phyloP scores from a whole-genome alignment of 2,113 vertebrate species.

The Leucoraja erinaceus region DNA sequence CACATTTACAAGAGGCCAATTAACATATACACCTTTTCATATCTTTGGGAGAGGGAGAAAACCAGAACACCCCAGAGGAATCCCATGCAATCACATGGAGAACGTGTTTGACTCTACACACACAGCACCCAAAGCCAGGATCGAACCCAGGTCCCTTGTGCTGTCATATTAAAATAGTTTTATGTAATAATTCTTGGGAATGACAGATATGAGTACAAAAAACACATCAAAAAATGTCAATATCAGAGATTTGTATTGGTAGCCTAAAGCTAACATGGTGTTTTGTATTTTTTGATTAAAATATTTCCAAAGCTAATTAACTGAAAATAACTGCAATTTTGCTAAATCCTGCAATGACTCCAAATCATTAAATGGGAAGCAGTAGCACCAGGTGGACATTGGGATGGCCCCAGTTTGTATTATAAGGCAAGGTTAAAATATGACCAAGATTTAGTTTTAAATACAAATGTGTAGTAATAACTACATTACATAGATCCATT shows the following conservation, averaged over 20 bases:
- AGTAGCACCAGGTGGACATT: not conserved
- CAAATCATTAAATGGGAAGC: not conserved
- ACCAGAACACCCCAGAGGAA: too few species aligned
- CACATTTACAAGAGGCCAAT: too few species aligned
- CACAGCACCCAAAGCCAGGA: too few species aligned
- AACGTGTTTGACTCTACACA: too few species aligned
- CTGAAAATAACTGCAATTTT: not conserved
- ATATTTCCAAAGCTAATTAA: not conserved
- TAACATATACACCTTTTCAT: too few species aligned
- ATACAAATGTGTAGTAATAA: not conserved
- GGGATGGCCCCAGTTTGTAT: not conserved
- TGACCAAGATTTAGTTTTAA: not conserved
- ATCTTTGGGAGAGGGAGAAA: too few species aligned
- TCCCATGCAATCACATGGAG: too few species aligned
- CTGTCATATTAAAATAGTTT: not conserved
- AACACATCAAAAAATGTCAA: not conserved
- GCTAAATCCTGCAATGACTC: not conserved
- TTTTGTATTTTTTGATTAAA: not conserved
- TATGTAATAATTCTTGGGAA: not conserved
- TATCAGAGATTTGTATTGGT: not conserved
- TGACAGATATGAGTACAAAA: not conserved
- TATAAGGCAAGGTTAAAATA: not conserved
- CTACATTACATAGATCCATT: not conserved
- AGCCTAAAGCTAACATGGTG: not conserved
- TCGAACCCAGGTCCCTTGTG: too few species aligned